phyloP scores from a whole-genome alignment of 92 coral and sea anemone genomes.

The Galaxea fascicularis region DNA sequence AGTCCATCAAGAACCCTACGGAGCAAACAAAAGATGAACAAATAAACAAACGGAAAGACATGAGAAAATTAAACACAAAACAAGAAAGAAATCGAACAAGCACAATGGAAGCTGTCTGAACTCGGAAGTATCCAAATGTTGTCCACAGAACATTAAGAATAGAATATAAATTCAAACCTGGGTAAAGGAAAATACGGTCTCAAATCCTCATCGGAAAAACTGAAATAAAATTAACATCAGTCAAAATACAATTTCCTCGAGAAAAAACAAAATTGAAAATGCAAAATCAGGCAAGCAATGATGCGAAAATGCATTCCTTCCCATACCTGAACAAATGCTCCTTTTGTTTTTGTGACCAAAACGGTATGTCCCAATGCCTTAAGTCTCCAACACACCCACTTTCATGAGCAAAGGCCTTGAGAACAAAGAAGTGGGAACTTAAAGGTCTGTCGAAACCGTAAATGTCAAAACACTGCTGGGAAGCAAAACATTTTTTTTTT shows the following conservation, averaged over 20 bases:
- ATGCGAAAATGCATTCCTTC: not conserved
- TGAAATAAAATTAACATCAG: not conserved
- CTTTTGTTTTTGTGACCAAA: conserved; percentile 83
- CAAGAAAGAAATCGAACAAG: not conserved
- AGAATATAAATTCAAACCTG: conserved; percentile 46
- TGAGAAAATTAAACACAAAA: not conserved
- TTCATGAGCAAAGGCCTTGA: conserved; percentile 75
- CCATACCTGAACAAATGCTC: conserved; percentile 78
- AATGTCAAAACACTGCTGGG: too few relatives aligned
- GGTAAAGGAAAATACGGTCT: conserved; percentile 88
- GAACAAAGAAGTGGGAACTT: not conserved
- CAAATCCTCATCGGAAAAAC: conserved; percentile 80
- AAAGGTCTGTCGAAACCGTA: too few relatives aligned
- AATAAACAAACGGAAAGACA: not conserved
- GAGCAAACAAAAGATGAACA: not conserved
- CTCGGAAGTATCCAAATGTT: too few relatives aligned
- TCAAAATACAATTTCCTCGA: not conserved
- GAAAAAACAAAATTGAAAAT: not conserved
- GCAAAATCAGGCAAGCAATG: too few relatives aligned
- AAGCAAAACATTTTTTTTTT: too few relatives aligned
- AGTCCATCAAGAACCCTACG: conserved; percentile 86
- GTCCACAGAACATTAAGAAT: not conserved
- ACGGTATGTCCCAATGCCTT: conserved; percentile 83
- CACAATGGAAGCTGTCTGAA: not conserved
- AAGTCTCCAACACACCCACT: conserved; percentile 74